Base-by-base conservation (phyloP, 2,113 vertebrate species). In the Sprattus sprattus region DNA sequence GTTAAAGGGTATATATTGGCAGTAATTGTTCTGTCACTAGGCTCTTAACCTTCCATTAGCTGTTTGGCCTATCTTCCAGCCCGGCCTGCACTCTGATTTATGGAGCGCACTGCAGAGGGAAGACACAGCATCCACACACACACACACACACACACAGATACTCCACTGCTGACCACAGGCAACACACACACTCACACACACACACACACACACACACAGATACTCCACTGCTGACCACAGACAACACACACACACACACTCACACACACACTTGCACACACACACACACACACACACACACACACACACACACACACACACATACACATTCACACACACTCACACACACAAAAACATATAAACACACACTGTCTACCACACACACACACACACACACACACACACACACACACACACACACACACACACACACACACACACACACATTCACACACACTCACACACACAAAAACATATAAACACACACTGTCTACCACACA, bases 1-100 rank as follows among this genome's bases (percentile, higher is more conserved):
- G 64, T 86, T 39, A 80, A 82, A 82, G 83, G 81, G 45, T 87
- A 83, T 75, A 85, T 89, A 83, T 88, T 88, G 87, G 82, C 85
- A 89, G 91, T 88, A 90, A 91, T 90, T 86, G 89, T 91, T 89
- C 84, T 83, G 88, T 90, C 87, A 87, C 88, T 89, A 87, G 88
- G 89, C 88, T 88, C 89, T 90, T 91, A 91, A 91, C 88, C 89
- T 88, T 82, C 89, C 89, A 92, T 92, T 91, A 90, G 84, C 86
- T 46, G 25, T 25, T 22, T 86, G 82, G 87, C 85, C 85, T 86
- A 81, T 83, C 87, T 83, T 49, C 57, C 49, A 83, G 39, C 45
- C 54, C 57, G 32, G 84, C 86, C 64, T 85, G 83, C 47, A 49
- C 47, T 54, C 60, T 89, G 88, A 89, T 91, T 90, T 90, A 90